These are phyloP conservation scores for Sialia sialis DNA, from an alignment of 2,113 vertebrate genomes.

Conservation along the genomic window DNA sequence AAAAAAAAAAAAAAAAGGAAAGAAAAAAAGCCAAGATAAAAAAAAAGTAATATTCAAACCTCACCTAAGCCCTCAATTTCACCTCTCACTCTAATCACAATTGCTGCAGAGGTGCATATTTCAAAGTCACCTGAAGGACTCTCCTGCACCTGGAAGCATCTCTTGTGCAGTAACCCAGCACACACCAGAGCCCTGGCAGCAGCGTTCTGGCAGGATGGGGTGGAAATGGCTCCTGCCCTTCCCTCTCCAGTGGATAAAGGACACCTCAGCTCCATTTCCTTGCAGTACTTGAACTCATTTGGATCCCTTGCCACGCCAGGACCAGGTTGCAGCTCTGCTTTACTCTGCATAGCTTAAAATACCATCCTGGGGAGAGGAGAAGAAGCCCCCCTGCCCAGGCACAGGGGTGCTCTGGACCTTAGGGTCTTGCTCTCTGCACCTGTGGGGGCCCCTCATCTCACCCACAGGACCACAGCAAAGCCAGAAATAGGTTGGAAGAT, in stretches of 20 bases:
- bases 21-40: background rate
- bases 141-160: background rate
- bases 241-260: background rate
- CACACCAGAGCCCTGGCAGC: background rate
- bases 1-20: background rate
- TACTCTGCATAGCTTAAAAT: background rate
- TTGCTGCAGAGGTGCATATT: background rate
- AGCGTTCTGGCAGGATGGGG: background rate
- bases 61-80: background rate
- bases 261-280: background rate
- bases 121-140: background rate
- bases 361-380: accelerated
- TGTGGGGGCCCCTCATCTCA: background rate
- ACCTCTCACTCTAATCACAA: background rate
- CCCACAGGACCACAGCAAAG: background rate
- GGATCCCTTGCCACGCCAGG: accelerated
- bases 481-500: background rate
- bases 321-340: background rate
- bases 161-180: background rate
- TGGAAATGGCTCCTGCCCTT: background rate
- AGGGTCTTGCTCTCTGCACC: background rate
- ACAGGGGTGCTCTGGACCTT: background rate
- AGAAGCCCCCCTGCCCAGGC: accelerated
- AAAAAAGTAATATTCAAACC: background rate
- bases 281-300: accelerated